These are phyloP conservation scores for Rhombomys opimus DNA, from an alignment of 2,113 vertebrate genomes.

Conservation along the genomic window DNA sequence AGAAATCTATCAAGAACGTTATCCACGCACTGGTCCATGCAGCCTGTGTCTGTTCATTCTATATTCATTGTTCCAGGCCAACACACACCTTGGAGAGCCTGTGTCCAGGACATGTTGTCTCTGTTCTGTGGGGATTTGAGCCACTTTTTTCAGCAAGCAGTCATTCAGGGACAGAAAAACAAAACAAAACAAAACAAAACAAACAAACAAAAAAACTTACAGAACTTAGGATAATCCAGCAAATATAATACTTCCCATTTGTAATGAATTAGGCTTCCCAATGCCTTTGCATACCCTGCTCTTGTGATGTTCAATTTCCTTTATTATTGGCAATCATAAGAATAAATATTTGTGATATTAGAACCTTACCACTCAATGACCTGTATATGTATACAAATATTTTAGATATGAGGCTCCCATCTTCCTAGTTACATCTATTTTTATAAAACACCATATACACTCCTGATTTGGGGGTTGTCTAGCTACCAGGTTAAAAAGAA, in stretches of 20 bases:
- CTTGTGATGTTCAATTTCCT: not conserved
- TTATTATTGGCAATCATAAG: not conserved
- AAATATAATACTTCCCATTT: not conserved
- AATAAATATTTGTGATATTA: not conserved
- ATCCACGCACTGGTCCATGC: not conserved
- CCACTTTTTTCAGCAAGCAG: not conserved
- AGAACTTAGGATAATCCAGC: not conserved
- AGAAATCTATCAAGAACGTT: not conserved
- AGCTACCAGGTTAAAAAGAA: not conserved
- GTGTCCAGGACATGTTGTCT: not conserved
- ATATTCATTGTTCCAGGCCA: not conserved
- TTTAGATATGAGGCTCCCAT: not conserved
- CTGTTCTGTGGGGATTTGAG: not conserved
- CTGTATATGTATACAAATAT: not conserved
- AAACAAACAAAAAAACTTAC: not conserved
- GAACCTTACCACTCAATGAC: not conserved
- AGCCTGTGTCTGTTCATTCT: not conserved
- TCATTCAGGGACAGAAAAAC: not conserved
- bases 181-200: too few species aligned
- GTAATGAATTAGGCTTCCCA: not conserved
- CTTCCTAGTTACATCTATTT: constrained; percentile 20
- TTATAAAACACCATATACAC: not conserved
- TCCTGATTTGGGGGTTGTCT: not conserved
- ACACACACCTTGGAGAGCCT: not conserved
- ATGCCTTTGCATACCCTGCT: not conserved